phyloP scores from a whole-genome alignment of 2,888 invertebrate species.

The Lymantria monacha region DNA sequence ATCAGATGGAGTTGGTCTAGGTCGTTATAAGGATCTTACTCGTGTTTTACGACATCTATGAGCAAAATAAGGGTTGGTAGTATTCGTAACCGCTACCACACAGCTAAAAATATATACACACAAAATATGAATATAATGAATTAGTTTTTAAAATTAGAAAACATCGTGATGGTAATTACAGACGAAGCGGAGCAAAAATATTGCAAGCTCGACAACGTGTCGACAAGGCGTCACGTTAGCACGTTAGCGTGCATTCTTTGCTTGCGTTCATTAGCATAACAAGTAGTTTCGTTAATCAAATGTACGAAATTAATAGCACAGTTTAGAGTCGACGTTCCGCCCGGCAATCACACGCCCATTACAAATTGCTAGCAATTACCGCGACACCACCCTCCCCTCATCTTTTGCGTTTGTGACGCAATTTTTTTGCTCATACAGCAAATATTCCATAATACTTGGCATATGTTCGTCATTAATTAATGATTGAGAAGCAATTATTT shows the following conservation, averaged over 20 bases:
- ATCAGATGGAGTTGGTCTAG: too few species aligned
- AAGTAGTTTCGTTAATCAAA: slow-evolving; percentile 82
- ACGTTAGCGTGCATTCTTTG: slow-evolving; percentile 79
- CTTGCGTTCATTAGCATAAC: slow-evolving; percentile 79
- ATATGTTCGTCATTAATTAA: slow-evolving; percentile 42
- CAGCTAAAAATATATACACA: too few species aligned
- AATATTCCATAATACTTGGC: slow-evolving; percentile 49
- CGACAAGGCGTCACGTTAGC: slow-evolving; percentile 75
- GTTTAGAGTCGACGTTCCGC: slow-evolving; percentile 77
- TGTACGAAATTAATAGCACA: slow-evolving; percentile 81
- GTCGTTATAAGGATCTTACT: too few species aligned
- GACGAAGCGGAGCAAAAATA: slow-evolving; percentile 66
- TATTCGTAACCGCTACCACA: too few species aligned
- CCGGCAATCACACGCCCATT: slow-evolving; percentile 78
- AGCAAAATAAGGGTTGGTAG: too few species aligned
- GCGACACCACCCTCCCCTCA: slow-evolving; percentile 62
- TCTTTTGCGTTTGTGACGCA: slow-evolving; percentile 52
- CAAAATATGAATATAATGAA: too few species aligned
- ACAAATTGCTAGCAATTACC: slow-evolving; percentile 79
- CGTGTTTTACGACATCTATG: too few species aligned
- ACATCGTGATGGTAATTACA: slow-evolving; percentile 58
- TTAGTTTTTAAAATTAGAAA: slow-evolving; percentile 53
- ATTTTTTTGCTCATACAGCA: slow-evolving; percentile 49
- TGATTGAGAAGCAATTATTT: slow-evolving; percentile 32
- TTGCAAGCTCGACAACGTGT: slow-evolving; percentile 72